Evolutionary conservation across 1,140 invertebrate species (phyloP).

Genomic region (Helicoverpa armigera): DNA sequence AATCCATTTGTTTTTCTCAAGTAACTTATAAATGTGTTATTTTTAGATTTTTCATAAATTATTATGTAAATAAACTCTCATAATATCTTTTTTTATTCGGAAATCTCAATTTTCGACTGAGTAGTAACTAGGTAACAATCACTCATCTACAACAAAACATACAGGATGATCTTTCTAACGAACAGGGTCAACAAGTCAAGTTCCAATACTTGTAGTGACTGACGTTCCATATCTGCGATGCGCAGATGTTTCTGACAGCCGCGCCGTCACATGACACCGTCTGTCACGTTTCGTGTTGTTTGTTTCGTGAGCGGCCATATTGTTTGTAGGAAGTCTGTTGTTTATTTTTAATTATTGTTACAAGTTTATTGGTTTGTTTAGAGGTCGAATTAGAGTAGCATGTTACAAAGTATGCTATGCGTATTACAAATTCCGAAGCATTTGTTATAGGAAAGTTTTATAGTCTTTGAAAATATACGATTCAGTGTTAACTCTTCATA

Average conservation of each 20-base stretch:
- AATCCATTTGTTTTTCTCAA: not conserved
- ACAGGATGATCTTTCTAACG: too few relatives aligned
- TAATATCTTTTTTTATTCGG: too few relatives aligned
- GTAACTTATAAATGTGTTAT: too few relatives aligned
- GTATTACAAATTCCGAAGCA: not conserved
- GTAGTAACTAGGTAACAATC: not conserved
- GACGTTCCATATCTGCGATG: slow-evolving; percentile 8
- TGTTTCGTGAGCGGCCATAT: not conserved
- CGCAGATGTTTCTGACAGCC: not conserved
- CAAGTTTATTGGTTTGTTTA: not conserved
- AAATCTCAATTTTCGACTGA: too few relatives aligned
- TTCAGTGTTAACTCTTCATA: too few relatives aligned
- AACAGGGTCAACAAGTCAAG: not conserved
- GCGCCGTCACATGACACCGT: not conserved
- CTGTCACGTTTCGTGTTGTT: not conserved
- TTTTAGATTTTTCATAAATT: too few relatives aligned
- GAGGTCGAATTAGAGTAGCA: not conserved
- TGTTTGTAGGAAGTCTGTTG: not conserved
- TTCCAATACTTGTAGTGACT: not conserved
- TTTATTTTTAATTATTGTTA: not conserved
- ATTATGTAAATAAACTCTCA: too few relatives aligned
- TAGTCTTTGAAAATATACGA: too few relatives aligned
- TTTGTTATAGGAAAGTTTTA: too few relatives aligned
- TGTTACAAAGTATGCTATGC: not conserved
- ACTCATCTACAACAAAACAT: too few relatives aligned